Conservation (phyloP, 2,888 invertebrate genomes). For the Amphipyra tragopoginis region DNA sequence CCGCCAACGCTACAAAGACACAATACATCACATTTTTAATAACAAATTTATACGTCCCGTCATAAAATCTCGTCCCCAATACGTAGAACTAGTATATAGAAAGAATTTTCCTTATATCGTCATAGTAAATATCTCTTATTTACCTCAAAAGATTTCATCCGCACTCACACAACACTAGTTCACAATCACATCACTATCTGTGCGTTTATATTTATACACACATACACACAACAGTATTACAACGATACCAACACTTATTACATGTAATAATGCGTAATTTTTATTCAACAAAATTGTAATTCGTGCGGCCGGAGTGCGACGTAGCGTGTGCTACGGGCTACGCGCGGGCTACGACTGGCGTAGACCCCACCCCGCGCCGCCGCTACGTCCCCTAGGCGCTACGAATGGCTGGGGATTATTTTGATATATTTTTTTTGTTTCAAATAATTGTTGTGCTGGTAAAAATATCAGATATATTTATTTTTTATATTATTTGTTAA, state of each 20-base stretch:
- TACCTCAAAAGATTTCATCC: slow-evolving; percentile 70
- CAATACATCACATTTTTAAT: slow-evolving; percentile 49
- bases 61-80: slow-evolving; percentile 44
- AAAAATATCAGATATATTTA: slow-evolving; percentile 34
- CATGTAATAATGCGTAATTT: slow-evolving; percentile 58
- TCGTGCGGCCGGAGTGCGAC: slow-evolving; percentile 58
- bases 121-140: slow-evolving; percentile 57
- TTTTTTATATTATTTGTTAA: too few species aligned
- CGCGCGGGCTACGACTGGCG: slow-evolving; percentile 85
- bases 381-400: slow-evolving; percentile 66
- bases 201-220: slow-evolving; percentile 51
- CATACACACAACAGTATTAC: slow-evolving; percentile 56
- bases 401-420: slow-evolving; percentile 64
- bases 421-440: slow-evolving; percentile 60
- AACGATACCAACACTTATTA: slow-evolving; percentile 56
- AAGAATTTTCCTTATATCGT: slow-evolving; percentile 51
- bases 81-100: slow-evolving; percentile 37
- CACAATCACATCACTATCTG: slow-evolving; percentile 69
- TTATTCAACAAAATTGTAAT: slow-evolving; percentile 45
- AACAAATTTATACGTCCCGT: slow-evolving; percentile 38
- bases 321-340: slow-evolving; percentile 84
- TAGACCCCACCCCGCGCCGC: slow-evolving; percentile 78
- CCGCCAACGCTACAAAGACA: slow-evolving; percentile 47
- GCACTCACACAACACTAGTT: slow-evolving; percentile 62
- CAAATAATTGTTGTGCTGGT: slow-evolving; percentile 58